phyloP scores from a whole-genome alignment of 2,797 vertebrate genomes.

The Pogoniulus pusillus region DNA sequence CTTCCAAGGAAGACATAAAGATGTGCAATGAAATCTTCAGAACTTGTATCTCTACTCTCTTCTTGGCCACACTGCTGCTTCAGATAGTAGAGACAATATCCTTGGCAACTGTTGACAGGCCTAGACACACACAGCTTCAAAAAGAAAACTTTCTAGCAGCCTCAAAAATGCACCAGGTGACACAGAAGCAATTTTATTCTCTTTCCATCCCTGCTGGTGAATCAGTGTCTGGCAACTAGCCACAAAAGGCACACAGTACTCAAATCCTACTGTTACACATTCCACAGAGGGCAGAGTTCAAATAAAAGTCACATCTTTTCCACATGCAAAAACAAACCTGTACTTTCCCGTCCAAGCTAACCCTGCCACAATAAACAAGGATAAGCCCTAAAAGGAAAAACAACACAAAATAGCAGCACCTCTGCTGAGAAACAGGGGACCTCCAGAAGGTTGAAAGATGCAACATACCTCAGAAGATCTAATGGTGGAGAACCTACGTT shows the following conservation, averaged over 20 bases:
- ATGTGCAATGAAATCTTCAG: not conserved
- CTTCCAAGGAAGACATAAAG: not conserved
- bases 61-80: not conserved
- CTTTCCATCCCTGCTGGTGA: not conserved
- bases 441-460: not conserved
- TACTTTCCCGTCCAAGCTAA: not conserved
- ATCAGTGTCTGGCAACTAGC: not conserved
- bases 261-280: not conserved
- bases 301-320: conserved; percentile 7
- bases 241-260: not conserved
- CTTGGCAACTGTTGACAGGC: not conserved
- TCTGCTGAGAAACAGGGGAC: not conserved
- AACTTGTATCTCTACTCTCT: not conserved
- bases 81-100: not conserved
- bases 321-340: not conserved
- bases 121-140: not conserved
- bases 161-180: not conserved
- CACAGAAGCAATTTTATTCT: not conserved
- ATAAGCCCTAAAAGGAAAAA: not conserved
- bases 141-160: not conserved
- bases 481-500: not conserved
- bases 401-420: not conserved
- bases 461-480: not conserved
- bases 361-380: not conserved
- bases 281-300: not conserved